These are phyloP conservation scores for Agriopis marginaria DNA, from an alignment of 2,888 invertebrate species.

Conservation along the genomic window DNA sequence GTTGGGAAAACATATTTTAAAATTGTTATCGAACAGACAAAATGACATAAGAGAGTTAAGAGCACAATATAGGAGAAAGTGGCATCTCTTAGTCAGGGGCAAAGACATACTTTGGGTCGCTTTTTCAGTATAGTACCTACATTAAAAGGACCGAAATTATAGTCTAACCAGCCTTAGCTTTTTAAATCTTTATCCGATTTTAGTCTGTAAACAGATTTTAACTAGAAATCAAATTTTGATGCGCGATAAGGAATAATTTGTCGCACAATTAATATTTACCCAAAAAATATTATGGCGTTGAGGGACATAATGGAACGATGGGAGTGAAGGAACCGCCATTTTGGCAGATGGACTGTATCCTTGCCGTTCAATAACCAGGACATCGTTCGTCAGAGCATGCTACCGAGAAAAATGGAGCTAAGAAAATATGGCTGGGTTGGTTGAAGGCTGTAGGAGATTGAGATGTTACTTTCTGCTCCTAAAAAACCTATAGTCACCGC, in stretches of 20 bases:
- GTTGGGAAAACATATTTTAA: too few species aligned
- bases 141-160: too few species aligned
- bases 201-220: neutral
- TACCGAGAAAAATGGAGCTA: neutral
- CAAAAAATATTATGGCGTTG: conserved; percentile 13
- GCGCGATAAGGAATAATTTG: neutral
- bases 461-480: too few species aligned
- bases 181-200: neutral
- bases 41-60: too few species aligned
- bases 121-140: too few species aligned
- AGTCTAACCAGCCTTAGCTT: too few species aligned
- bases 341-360: conserved; percentile 24
- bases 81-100: too few species aligned
- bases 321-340: conserved; percentile 3
- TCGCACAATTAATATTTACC: neutral
- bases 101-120: too few species aligned
- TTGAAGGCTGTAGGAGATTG: too few species aligned
- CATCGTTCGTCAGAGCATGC: conserved; percentile 10
- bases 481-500: too few species aligned
- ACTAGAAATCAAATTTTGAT: neutral
- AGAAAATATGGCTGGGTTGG: neutral
- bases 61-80: too few species aligned
- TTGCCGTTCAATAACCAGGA: conserved; percentile 4
- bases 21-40: too few species aligned
- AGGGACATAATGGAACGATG: conserved; percentile 17